These are phyloP conservation scores for Apteryx mantelli DNA, from an alignment of 2,113 vertebrate genomes.

Conservation along the genomic window DNA sequence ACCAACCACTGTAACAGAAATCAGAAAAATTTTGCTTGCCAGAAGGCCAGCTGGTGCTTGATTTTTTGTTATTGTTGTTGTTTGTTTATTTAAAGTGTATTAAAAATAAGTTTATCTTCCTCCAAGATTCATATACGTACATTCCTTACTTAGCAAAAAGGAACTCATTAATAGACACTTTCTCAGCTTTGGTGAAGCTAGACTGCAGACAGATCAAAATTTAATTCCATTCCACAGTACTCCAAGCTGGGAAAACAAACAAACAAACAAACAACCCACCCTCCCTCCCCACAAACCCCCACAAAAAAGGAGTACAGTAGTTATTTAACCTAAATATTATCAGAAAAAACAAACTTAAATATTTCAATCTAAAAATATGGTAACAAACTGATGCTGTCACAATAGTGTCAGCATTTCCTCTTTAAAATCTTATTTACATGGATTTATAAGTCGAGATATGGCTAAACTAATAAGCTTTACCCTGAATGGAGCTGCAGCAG, in stretches of 20 bases:
- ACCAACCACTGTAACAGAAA: constrained; percentile 62
- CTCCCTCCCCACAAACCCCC: no score
- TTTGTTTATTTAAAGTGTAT: background rate
- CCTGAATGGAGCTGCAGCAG: background rate
- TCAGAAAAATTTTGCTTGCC: constrained; percentile 58
- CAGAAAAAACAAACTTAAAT: background rate
- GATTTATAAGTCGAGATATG: constrained; percentile 36
- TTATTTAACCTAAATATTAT: background rate
- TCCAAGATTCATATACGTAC: background rate
- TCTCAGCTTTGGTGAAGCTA: background rate
- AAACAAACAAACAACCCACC: no score
- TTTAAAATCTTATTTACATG: background rate
- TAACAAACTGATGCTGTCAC: background rate
- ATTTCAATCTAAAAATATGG: constrained; percentile 42
- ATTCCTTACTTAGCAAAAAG: background rate
- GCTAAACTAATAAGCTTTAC: constrained; percentile 54
- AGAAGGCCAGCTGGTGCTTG: constrained; percentile 44
- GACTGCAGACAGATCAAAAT: background rate
- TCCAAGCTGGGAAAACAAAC: background rate
- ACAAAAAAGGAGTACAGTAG: background rate
- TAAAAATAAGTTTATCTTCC: background rate
- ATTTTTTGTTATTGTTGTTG: background rate
- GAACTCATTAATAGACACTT: background rate
- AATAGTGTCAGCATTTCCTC: constrained; percentile 29
- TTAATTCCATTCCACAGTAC: background rate